Evolutionary conservation across 2,888 invertebrate species (phyloP).

Genomic region (Caenorhabditis sp.): DNA sequence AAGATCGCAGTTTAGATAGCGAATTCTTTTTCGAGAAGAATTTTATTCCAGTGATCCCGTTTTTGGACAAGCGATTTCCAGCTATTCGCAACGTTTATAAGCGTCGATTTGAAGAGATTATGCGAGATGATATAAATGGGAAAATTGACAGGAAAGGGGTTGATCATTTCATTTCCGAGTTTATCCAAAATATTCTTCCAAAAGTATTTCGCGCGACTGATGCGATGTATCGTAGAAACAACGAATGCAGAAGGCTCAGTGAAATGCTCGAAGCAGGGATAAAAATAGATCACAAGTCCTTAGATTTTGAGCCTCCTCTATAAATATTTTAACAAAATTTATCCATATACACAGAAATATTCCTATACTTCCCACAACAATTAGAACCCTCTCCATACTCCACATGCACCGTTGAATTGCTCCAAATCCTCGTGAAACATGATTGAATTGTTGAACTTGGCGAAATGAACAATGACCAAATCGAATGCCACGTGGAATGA

Average conservation of each 20-base stretch:
- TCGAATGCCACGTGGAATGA: slow-evolving; percentile 31
- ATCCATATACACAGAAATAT: neutral
- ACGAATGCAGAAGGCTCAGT: too few relatives aligned
- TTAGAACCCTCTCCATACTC: neutral
- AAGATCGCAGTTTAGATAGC: slow-evolving; percentile 34
- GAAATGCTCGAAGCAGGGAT: too few relatives aligned
- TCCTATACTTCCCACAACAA: neutral
- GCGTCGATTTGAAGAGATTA: slow-evolving; percentile 24
- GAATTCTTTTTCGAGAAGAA: slow-evolving; percentile 27
- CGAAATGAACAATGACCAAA: slow-evolving; percentile 24
- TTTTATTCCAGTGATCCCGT: slow-evolving; percentile 25
- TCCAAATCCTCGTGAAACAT: slow-evolving; percentile 14
- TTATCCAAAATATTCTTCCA: neutral
- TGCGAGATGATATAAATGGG: neutral
- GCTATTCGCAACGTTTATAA: slow-evolving; percentile 29
- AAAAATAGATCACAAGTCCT: too few relatives aligned
- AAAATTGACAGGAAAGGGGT: slow-evolving; percentile 21
- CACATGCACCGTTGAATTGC: neutral
- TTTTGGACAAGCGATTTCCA: slow-evolving; percentile 39
- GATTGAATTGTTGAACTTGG: slow-evolving; percentile 22
- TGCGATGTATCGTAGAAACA: too few relatives aligned
- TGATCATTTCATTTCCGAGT: slow-evolving; percentile 19
- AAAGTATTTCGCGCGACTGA: too few relatives aligned
- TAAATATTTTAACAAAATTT: too few relatives aligned
- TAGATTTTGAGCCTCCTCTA: too few relatives aligned